phyloP scores from a whole-genome alignment of 2,888 invertebrate genomes.

The Agelastica alni region DNA sequence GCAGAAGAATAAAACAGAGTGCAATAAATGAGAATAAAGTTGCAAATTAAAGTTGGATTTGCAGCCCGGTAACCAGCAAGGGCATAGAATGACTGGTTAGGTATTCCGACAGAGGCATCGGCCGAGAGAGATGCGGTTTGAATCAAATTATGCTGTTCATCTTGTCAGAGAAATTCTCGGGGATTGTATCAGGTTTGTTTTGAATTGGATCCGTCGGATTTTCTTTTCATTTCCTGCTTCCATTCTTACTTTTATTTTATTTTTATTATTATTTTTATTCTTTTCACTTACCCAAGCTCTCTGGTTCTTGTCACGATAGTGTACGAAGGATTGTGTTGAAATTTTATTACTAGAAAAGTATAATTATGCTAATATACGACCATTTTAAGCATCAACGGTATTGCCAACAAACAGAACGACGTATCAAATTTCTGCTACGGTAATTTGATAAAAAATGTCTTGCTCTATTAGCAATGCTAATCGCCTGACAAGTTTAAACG shows the following conservation, averaged over 20 bases:
- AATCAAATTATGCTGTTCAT: constrained; percentile 53
- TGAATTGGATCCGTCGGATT: constrained; percentile 43
- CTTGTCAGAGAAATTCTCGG: constrained; percentile 49
- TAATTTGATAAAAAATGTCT: too few species aligned
- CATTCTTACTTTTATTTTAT: too few species aligned
- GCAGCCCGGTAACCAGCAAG: constrained; percentile 32
- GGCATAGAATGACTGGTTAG: constrained; percentile 42
- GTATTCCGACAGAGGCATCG: constrained; percentile 46
- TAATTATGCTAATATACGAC: too few species aligned
- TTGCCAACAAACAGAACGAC: too few species aligned
- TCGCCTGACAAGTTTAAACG: too few species aligned
- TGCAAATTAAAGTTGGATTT: constrained; percentile 51
- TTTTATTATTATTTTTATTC: constrained; percentile 10
- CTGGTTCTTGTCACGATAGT: too few species aligned
- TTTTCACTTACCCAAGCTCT: constrained; percentile 3
- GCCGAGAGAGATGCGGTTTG: constrained; percentile 46
- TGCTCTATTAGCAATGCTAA: too few species aligned
- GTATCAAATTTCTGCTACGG: too few species aligned
- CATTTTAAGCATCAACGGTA: too few species aligned
- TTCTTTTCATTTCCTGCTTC: constrained; percentile 27
- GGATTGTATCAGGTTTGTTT: constrained; percentile 50
- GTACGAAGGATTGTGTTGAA: neutral
- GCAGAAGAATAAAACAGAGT: neutral
- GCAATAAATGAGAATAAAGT: neutral
- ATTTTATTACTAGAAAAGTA: neutral